These are phyloP conservation scores for Cottoperca gobio DNA, from an alignment of 2,797 vertebrate genomes.

Conservation along the genomic window DNA sequence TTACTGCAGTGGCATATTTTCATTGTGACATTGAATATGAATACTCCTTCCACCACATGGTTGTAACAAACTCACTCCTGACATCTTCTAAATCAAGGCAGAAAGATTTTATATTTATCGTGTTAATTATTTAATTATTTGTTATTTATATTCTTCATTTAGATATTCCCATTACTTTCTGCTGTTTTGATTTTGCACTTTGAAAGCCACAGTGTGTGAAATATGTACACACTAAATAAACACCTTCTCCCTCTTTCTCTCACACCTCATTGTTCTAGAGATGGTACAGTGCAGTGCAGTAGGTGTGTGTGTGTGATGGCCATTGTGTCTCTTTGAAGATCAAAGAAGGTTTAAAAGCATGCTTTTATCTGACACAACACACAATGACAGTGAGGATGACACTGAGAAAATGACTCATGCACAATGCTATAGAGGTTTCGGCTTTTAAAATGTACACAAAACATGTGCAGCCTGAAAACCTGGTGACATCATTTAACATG, in stretches of 20 bases:
- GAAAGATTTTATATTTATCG: background rate
- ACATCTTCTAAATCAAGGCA: slow-evolving; percentile 6
- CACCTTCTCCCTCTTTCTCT: background rate
- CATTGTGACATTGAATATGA: too few species aligned
- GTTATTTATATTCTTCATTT: background rate
- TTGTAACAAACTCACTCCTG: background rate
- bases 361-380: slow-evolving; percentile 12
- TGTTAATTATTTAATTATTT: background rate
- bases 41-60: too few species aligned
- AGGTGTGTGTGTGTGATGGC: slow-evolving; percentile 6
- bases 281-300: background rate
- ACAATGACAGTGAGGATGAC: slow-evolving; percentile 12
- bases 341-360: slow-evolving; percentile 12
- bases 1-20: too few species aligned
- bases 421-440: slow-evolving; percentile 7
- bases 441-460: background rate
- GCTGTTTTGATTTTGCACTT: slow-evolving; percentile 3
- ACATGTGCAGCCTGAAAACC: background rate
- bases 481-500: background rate
- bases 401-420: slow-evolving; percentile 21
- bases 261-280: background rate
- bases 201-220: slow-evolving; percentile 3
- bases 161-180: background rate
- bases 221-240: background rate
- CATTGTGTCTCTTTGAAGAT: slow-evolving; percentile 35